These are phyloP conservation scores for Magallana gigas DNA, from an alignment of 1,140 invertebrate genomes.

Conservation along the genomic window DNA sequence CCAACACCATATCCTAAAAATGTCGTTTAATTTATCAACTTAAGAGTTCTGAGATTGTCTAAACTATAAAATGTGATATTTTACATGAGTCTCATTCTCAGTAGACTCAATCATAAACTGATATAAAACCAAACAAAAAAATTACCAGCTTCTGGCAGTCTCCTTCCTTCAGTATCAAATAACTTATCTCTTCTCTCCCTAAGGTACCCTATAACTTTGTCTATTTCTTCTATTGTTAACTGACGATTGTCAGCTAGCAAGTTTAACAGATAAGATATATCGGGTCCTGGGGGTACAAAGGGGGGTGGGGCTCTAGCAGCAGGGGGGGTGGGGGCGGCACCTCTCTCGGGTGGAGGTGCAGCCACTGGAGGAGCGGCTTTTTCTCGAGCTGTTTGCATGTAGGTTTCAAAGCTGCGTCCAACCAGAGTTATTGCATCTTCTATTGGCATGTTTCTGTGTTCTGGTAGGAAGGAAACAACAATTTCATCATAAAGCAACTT, in stretches of 20 bases:
- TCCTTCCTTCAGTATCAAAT: conserved; percentile 60
- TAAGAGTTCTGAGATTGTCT: not conserved
- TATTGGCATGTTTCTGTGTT: conserved; percentile 95
- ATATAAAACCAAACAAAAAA: not conserved
- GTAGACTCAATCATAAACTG: not conserved
- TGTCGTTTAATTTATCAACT: not conserved
- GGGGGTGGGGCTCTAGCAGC: conserved; percentile 47
- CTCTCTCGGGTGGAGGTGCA: conserved; percentile 34
- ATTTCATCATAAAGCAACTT: conserved; percentile 8
- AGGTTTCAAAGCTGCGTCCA: conserved; percentile 88
- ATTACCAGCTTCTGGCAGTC: conserved; percentile 23
- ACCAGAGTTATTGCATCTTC: conserved; percentile 92
- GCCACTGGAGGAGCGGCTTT: conserved; percentile 59
- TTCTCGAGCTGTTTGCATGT: conserved; percentile 81
- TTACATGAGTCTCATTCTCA: not conserved
- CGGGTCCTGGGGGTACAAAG: conserved; percentile 67
- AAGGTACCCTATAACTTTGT: conserved; percentile 89
- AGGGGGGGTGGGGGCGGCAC: conserved; percentile 42
- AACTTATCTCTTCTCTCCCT: conserved; percentile 84
- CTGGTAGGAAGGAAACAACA: conserved; percentile 79
- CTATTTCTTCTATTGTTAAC: conserved; percentile 89
- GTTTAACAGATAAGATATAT: conserved; percentile 86
- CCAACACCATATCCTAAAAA: conserved; percentile 23
- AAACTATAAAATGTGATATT: not conserved
- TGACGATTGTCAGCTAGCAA: conserved; percentile 89